Conservation (phyloP, 1,140 invertebrate genomes). For the Antheraea pernyi region DNA sequence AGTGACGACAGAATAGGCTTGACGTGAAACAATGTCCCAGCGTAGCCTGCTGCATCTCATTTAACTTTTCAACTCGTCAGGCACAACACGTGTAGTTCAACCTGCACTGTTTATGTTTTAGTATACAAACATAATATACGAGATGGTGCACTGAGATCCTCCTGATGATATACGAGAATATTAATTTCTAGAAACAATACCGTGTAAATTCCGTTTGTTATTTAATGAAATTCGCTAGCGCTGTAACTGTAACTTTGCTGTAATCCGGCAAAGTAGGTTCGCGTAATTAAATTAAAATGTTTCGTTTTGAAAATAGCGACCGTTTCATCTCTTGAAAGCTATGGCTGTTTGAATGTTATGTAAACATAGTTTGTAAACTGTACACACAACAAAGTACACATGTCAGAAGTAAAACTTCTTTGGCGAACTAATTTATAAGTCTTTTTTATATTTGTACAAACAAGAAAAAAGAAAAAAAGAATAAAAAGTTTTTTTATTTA, state of each 20-base stretch:
- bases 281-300: no score
- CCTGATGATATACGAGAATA: constrained; percentile 2
- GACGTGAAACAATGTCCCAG: constrained; percentile 44
- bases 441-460: no score
- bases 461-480: no score
- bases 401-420: no score
- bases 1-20: constrained; percentile 33
- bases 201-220: not conserved
- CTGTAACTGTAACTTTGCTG: not conserved
- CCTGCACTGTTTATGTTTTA: constrained; percentile 20
- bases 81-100: constrained; percentile 7
- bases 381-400: no score
- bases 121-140: constrained; percentile 28
- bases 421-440: no score
- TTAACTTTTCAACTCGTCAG: constrained; percentile 28
- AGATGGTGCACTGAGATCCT: constrained; percentile 5
- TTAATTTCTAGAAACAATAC: not conserved
- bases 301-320: no score
- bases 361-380: no score
- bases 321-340: no score
- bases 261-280: not conserved
- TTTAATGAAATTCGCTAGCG: not conserved
- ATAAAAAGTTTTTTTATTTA: no score
- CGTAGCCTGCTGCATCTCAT: constrained; percentile 26
- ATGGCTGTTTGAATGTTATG: no score